Conservation (phyloP, 2,888 invertebrate genomes). For the Leptinotarsa rubiginosa region DNA sequence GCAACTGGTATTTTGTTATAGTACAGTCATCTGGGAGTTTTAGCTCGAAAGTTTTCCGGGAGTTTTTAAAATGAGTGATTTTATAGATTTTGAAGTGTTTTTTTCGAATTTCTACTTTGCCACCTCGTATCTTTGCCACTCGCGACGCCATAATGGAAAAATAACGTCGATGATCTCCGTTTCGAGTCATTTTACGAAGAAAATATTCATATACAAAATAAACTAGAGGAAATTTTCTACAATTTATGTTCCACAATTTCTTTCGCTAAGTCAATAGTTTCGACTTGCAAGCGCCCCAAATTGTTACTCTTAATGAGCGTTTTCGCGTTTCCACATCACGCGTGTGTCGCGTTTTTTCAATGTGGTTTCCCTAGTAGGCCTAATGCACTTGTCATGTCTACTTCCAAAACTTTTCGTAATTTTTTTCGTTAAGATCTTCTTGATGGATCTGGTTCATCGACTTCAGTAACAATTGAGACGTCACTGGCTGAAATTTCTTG, state of each 20-base stretch:
- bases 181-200: too few relatives aligned
- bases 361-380: slow-evolving; percentile 29
- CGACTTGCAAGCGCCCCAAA: slow-evolving; percentile 20
- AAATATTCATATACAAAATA: too few relatives aligned
- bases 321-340: too few relatives aligned
- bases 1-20: neutral
- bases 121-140: too few relatives aligned
- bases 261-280: slow-evolving; percentile 30
- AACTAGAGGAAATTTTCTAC: neutral
- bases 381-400: slow-evolving; percentile 22
- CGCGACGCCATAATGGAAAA: slow-evolving; percentile 12
- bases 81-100: neutral
- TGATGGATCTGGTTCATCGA: too few relatives aligned
- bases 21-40: neutral
- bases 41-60: slow-evolving; percentile 24
- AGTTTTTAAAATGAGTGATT: slow-evolving; percentile 29
- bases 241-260: slow-evolving; percentile 28
- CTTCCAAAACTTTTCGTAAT: slow-evolving; percentile 17
- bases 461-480: neutral
- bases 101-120: too few relatives aligned
- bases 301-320: too few relatives aligned
- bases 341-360: slow-evolving; percentile 6
- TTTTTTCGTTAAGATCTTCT: too few relatives aligned
- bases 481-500: slow-evolving; percentile 9
- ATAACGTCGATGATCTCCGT: too few relatives aligned